Evolutionary conservation across 2,113 vertebrate genomes (phyloP).

Genomic region (Ceratotherium simum): DNA sequence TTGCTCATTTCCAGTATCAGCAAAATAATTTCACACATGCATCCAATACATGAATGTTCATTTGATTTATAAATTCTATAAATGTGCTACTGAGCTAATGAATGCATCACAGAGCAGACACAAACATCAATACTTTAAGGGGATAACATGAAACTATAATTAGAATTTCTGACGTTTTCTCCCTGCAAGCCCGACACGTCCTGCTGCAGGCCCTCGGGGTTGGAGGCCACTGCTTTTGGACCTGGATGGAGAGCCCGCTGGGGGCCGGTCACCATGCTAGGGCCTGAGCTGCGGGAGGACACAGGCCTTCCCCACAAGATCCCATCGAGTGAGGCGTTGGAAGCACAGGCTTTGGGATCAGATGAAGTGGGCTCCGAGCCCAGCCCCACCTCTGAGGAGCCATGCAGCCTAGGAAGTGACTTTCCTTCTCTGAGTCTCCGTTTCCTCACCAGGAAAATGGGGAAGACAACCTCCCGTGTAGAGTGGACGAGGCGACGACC

Average conservation of each 20-base stretch:
- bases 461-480: rapidly evolving
- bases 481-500: rapidly evolving
- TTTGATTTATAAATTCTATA: neutral
- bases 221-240: neutral
- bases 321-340: rapidly evolving
- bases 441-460: no score
- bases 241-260: no score
- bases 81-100: neutral
- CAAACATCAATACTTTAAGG: neutral
- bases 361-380: rapidly evolving
- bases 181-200: neutral
- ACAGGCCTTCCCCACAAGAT: neutral
- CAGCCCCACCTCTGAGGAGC: neutral
- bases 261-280: rapidly evolving
- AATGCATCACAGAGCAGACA: neutral
- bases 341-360: neutral
- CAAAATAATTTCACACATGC: neutral
- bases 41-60: neutral
- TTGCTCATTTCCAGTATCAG: neutral
- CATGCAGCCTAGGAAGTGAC: neutral
- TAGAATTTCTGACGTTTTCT: neutral
- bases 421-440: no score
- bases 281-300: neutral
- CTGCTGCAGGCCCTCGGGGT: no score
- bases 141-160: neutral